Conservation (phyloP, 1,140 invertebrate genomes). For the Cherax quadricarinatus region DNA sequence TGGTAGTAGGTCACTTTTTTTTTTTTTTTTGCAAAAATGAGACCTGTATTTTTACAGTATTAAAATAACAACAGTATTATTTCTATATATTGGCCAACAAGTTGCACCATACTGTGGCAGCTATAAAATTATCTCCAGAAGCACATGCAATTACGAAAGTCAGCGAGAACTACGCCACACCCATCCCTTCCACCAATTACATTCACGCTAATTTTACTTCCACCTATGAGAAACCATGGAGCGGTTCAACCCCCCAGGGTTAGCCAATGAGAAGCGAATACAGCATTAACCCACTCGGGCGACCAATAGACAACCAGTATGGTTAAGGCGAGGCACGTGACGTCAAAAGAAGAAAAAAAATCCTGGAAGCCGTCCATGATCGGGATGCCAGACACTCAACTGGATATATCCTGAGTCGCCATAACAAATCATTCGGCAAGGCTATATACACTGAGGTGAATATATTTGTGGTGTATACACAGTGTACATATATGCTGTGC, state of each 20-base stretch:
- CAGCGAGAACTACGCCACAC: neutral
- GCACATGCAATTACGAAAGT: no score
- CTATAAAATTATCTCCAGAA: no score
- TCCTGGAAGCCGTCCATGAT: conserved; percentile 23
- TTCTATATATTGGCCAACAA: no score
- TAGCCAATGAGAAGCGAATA: neutral
- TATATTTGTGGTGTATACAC: no score
- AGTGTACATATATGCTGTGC: no score
- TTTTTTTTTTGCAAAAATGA: no score
- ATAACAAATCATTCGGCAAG: no score
- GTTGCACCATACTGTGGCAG: no score
- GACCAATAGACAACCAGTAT: conserved; percentile 16
- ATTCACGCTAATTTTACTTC: neutral
- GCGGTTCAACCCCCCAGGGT: neutral
- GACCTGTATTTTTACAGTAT: no score
- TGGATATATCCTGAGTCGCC: neutral
- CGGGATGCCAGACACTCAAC: neutral
- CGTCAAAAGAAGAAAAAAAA: conserved; percentile 8
- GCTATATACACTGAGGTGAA: no score
- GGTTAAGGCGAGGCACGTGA: neutral
- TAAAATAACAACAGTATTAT: no score
- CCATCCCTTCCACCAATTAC: conserved; percentile 3
- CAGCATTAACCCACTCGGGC: neutral
- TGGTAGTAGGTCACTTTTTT: no score
- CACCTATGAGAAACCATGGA: neutral